Base-by-base conservation (phyloP, 2,888 invertebrate genomes). In the Ophion slaviceki region DNA sequence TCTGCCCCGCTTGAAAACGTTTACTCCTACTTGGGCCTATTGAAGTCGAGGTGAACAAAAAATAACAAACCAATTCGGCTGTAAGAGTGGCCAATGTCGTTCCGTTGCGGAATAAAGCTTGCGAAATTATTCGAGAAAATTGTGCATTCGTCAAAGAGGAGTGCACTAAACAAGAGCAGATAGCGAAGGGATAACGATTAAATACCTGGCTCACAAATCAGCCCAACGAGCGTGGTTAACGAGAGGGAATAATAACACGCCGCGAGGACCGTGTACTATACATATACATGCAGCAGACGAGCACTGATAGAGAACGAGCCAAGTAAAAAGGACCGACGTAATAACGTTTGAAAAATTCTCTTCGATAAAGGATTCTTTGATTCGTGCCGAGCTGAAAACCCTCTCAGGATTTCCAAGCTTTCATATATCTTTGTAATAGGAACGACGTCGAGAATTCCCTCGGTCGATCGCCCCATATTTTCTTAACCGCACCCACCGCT, bases 311-410 rank as follows among this genome's bases (percentile, higher is more conserved):
- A 72, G 24, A 59, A 71, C 57, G 64, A 24, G 68, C 45, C 8
- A 68, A 64, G 47, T 57, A 76, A 47, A 80, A 67, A 76, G 47
- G 40, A 53, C n/a, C 28, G 28, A n/a, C 47, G 72, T 61, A 82
- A 86, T 82, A 86, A 77, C 68, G 72, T 76, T 82, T 77, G 76
- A 80, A 80, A 82, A 67, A 86, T 86, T 62, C 68, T 77, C 59
- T 62, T 71, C 62, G 57, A 84, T 80, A 77, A 77, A 74, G 45
- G 62, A 75, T 74, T 76, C 85, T 82, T 76, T 82, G 80, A 86
- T 77, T 82, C 76, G 64, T 67, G 75, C 53, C n/a, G 64, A 59
- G 59, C 67, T 67, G 40, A 53, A 82, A 80, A 72, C 82, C 64
- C 77, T 82, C 82, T 80, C 64, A 72, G 47, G 67, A 32, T 80